Base-by-base conservation (phyloP, 2,113 vertebrate species). In the Rhinolophus sinicus region DNA sequence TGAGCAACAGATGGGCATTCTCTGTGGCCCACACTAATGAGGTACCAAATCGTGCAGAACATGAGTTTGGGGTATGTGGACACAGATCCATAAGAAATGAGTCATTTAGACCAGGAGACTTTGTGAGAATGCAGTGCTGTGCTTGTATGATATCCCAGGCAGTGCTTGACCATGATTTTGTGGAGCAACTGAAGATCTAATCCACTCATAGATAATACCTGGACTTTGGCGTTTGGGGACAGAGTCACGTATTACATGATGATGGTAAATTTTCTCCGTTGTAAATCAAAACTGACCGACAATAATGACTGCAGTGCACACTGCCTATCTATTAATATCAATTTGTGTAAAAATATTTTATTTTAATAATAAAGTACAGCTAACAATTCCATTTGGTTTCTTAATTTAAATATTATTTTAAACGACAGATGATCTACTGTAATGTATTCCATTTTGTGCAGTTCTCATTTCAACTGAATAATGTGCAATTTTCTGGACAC, bases 401-500 rank as follows among this genome's bases (percentile, higher is more conserved):
- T 90, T 93, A 93, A 96, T 89, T 96, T 95, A 94, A 98, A 84
- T 83, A 89, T 94, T 96, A 95, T 96, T 95, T 97, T 81, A 93
- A 96, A 2, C 97, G 96, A 96, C 19, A 97, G 24, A 97, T 91
- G 73, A 95, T 62, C 64, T 47, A 96, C 15, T 60, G 0, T 95
- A 97, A 98, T 96, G 97, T 97, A 96, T 97, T 94, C 96, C 64
- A 0, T 97, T 98, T 93, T 88, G 52, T 75, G 22, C 84, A 94
- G 40, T 94, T 94, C 84, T 98, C 94, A 88, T 93, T 77, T 98
- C 90, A 81, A 75, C 94, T 95, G 94, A 97, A 91, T 98, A 97
- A 81, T 56, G 56, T 90, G 88, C 96, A 96, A 98, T 97, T 98
- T 96, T 96, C 96, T 95, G 90, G 97, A 98, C 91, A 95, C 65